Evolutionary conservation across 2,888 invertebrate species (phyloP).

Genomic region (Pogonocherus hispidulus): DNA sequence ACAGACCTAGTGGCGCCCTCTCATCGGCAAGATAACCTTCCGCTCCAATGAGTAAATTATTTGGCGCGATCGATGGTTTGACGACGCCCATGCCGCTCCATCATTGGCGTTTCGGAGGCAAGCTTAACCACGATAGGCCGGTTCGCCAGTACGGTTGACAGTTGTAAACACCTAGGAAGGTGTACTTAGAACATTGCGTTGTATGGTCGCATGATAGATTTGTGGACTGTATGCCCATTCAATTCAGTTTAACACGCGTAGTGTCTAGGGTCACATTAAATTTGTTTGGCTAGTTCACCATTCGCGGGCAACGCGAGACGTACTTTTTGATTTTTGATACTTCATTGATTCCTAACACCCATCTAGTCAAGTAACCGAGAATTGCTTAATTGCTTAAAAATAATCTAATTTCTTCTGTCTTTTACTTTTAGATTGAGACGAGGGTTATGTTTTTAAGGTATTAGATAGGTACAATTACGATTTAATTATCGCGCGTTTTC

Average conservation of each 20-base stretch:
- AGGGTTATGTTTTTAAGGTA: background rate
- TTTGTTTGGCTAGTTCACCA: slow-evolving; percentile 52
- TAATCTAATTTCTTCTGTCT: slow-evolving; percentile 52
- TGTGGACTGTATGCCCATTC: slow-evolving; percentile 54
- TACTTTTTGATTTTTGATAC: slow-evolving; percentile 40
- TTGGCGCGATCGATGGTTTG: slow-evolving; percentile 56
- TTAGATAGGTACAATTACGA: too few relatives aligned
- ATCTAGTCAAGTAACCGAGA: slow-evolving; percentile 58
- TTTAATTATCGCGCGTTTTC: background rate
- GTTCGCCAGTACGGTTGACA: slow-evolving; percentile 55
- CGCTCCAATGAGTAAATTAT: slow-evolving; percentile 67
- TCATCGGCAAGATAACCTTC: slow-evolving; percentile 64
- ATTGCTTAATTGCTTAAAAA: slow-evolving; percentile 62
- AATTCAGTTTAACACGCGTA: slow-evolving; percentile 48
- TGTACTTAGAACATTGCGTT: slow-evolving; percentile 52
- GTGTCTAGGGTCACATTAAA: slow-evolving; percentile 44
- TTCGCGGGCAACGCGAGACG: slow-evolving; percentile 51
- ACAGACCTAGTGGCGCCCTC: slow-evolving; percentile 65
- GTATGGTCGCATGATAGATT: slow-evolving; percentile 59
- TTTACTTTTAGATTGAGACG: slow-evolving; percentile 19
- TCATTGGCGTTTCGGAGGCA: slow-evolving; percentile 50
- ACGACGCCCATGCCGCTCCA: slow-evolving; percentile 48
- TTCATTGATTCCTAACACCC: slow-evolving; percentile 58
- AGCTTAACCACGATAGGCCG: slow-evolving; percentile 47
- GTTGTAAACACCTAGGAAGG: slow-evolving; percentile 67